Percentiles rank a stretch among this genome's conserved stretches.
These are phyloP conservation scores for Crenichthys baileyi DNA, from an alignment of 2,797 vertebrate genomes.

Conservation along the genomic window DNA sequence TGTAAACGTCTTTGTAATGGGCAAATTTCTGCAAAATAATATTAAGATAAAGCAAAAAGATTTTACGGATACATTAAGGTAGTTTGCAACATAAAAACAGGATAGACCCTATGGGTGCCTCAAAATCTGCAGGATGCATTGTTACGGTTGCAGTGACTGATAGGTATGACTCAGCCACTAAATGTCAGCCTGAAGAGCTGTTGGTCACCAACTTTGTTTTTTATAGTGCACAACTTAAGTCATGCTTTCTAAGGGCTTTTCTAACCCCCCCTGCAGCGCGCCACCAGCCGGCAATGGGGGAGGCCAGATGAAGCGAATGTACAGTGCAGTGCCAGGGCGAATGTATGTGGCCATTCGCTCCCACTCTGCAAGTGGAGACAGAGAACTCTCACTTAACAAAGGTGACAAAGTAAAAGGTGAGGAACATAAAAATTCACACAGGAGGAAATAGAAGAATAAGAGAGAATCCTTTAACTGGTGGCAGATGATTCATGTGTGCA, in stretches of 20 bases:
- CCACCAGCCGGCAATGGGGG: conserved; percentile 57
- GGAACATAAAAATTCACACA: background rate
- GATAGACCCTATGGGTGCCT: conserved; percentile 10
- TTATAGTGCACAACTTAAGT: conserved; percentile 35
- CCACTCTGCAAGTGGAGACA: conserved; percentile 86
- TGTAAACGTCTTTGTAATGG: too few relatives aligned
- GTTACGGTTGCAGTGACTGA: conserved; percentile 16
- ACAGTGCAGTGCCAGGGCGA: conserved; percentile 90
- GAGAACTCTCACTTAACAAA: conserved; percentile 90
- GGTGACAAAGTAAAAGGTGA: conserved; percentile 94
- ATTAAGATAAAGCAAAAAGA: background rate
- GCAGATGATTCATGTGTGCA: background rate
- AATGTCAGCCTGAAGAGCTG: conserved; percentile 43
- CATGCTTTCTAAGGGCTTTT: conserved; percentile 16
- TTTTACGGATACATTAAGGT: background rate
- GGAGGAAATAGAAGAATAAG: background rate
- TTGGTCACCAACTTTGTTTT: conserved; percentile 41
- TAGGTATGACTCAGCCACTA: conserved; percentile 38
- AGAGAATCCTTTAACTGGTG: background rate
- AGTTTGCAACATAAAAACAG: background rate
- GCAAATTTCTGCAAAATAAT: background rate
- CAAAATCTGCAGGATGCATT: conserved; percentile 15
- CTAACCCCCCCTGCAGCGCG: conserved; percentile 35
- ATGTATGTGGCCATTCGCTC: conserved; percentile 87
- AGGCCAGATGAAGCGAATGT: conserved; percentile 86